Percentiles rank a stretch among this genome's conserved stretches.
These are phyloP conservation scores for Sebastes trivittatus DNA, from an alignment of 2,797 vertebrate species.

Conservation along the genomic window DNA sequence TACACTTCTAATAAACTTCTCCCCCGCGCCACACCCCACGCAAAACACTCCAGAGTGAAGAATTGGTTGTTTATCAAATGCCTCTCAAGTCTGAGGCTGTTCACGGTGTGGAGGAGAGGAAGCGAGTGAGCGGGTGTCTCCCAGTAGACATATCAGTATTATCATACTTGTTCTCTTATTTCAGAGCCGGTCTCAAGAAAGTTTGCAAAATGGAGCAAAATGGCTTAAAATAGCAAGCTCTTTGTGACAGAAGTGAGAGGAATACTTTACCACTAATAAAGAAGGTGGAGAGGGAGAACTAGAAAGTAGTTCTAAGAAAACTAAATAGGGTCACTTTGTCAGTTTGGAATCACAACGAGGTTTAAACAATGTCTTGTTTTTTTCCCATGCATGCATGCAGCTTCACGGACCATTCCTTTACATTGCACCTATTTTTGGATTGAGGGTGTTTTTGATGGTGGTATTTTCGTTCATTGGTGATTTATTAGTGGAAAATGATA, in stretches of 20 bases:
- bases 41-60: slow-evolving; percentile 13
- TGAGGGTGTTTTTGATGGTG: background rate
- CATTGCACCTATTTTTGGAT: background rate
- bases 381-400: background rate
- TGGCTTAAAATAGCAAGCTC: background rate
- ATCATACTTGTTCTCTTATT: background rate
- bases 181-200: background rate
- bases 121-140: background rate
- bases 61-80: slow-evolving; percentile 31
- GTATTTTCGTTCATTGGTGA: background rate
- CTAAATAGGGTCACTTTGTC: too few species aligned
- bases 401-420: background rate
- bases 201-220: slow-evolving; percentile 2
- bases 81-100: slow-evolving; percentile 17
- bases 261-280: background rate
- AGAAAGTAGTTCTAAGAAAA: background rate
- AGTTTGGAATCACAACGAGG: too few species aligned
- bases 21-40: slow-evolving; percentile 19
- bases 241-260: background rate
- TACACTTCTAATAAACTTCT: slow-evolving; percentile 32
- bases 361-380: too few species aligned
- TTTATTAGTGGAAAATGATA: background rate
- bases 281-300: background rate
- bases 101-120: background rate
- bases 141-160: slow-evolving; percentile 3